These are phyloP conservation scores for Probaryconus sp. DNA, from an alignment of 1,140 invertebrate species.

Conservation along the genomic window DNA sequence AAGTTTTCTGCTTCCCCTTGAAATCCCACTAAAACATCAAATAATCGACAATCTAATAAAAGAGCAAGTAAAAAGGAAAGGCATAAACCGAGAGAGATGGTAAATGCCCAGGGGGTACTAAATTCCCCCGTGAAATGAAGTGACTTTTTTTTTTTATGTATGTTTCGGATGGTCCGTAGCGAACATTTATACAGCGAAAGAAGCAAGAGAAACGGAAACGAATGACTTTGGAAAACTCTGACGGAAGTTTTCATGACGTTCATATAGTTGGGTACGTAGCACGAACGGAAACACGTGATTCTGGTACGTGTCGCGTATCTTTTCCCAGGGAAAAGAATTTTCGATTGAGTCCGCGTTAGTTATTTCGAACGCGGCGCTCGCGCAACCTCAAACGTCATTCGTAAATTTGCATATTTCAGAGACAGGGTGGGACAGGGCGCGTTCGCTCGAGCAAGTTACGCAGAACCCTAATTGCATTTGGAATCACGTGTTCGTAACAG, in stretches of 20 bases:
- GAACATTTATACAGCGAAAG: slow-evolving; percentile 5
- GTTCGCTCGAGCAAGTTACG: neutral
- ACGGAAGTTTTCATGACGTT: slow-evolving; percentile 49
- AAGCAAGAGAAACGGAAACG: slow-evolving; percentile 28
- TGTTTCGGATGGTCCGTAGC: slow-evolving; percentile 4
- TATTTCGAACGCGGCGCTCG: slow-evolving; percentile 10
- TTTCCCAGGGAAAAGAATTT: too few species aligned
- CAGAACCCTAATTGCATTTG: neutral
- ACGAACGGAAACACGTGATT: slow-evolving; percentile 20
- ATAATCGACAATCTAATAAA: too few species aligned
- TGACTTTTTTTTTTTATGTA: too few species aligned
- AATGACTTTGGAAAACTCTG: slow-evolving; percentile 21
- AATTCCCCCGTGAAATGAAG: too few species aligned
- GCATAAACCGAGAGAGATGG: too few species aligned
- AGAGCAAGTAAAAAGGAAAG: too few species aligned
- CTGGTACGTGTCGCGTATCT: slow-evolving; percentile 9
- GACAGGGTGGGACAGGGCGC: too few species aligned
- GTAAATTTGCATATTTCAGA: slow-evolving; percentile 12
- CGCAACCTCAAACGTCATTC: slow-evolving; percentile 2
- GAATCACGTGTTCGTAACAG: neutral
- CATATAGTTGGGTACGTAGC: slow-evolving; percentile 37
- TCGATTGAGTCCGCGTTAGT: too few species aligned
- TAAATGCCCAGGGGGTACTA: too few species aligned
- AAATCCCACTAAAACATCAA: too few species aligned
- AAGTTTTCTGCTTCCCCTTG: too few species aligned